phyloP scores from a whole-genome alignment of 2,113 vertebrate species.

The Balaeniceps rex region DNA sequence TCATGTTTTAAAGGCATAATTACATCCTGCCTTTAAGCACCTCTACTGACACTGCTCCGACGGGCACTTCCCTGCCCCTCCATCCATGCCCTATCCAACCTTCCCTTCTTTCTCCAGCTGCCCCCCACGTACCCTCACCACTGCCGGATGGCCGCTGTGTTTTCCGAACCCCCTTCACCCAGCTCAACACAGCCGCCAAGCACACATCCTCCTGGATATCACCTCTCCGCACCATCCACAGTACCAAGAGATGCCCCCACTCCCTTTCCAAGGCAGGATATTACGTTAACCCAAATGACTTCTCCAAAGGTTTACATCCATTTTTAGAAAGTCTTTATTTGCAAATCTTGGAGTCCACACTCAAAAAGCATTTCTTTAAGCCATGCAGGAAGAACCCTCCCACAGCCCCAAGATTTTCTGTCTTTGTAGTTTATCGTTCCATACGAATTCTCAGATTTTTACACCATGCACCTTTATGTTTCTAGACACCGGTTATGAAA shows the following conservation, averaged over 20 bases:
- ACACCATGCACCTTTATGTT: not conserved
- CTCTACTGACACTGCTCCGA: not conserved
- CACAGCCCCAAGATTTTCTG: not conserved
- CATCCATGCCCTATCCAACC: not conserved
- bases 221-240: not conserved
- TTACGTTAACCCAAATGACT: not conserved
- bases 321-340: not conserved
- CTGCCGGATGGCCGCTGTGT: rapidly evolving
- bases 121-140: not conserved
- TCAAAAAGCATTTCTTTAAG: not conserved
- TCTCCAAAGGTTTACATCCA: not conserved
- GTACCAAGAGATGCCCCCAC: rapidly evolving
- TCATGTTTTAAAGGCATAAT: not conserved
- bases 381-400: not conserved
- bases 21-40: not conserved
- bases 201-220: not conserved
- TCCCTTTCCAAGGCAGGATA: not conserved
- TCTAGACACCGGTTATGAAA: not conserved
- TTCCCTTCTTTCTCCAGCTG: not conserved
- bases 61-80: rapidly evolving
- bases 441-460: not conserved
- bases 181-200: not conserved
- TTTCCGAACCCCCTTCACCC: not conserved
- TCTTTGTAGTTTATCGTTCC: not conserved
- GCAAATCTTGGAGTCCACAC: not conserved